Evolutionary conservation across 2,888 invertebrate species (phyloP), one percentile per base, ranked within the genome.

Genomic region (Chironomus tentans): DNA sequence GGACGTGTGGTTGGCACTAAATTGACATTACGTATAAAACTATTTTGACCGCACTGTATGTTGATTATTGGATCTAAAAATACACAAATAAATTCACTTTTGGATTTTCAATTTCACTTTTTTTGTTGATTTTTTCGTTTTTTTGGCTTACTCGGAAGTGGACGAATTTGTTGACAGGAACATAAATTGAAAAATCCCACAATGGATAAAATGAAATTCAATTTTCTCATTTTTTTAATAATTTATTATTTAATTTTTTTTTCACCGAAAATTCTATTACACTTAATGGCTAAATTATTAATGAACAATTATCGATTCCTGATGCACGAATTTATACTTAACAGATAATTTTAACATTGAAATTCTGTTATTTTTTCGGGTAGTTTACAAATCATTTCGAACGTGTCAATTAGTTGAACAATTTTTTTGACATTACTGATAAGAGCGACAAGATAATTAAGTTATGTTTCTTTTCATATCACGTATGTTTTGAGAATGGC

Each of bases 61-160:
- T 76, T 76, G 50, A 76, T 76, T 18, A 76, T 0, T 13, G 76
- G 76, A 47, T 68, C 76, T 76, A 18, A n/a, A 74, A 74, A 47
- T 56, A 71, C 15, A 70, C 18, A 28, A 15, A 18, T 18, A 24
- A 71, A 28, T 71, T 71, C 38, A 38, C 38, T 38, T 38, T 38
- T 38, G 38, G 38, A 38, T 38, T 38, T 38, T 38, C 38, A 38
- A 38, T 38, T 38, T 38, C 38, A 38, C n/a, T 68, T 68, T 68
- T 24, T 38, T 68, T 61, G 28, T 28, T 4, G 3, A 3, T 18
- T 15, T 10, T 48, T 12, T 48, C 12, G 4, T n/a, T n/a, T n/a
- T n/a, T 24, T 24, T 18, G 7, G 15, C 47, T 61, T 72, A 72
- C 72, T 72, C 61, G 72, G 72, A 38, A 72, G 22, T 56, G 62